These are phyloP conservation scores for Mycogona germanica DNA, from an alignment of 2,888 invertebrate genomes.

Conservation along the genomic window DNA sequence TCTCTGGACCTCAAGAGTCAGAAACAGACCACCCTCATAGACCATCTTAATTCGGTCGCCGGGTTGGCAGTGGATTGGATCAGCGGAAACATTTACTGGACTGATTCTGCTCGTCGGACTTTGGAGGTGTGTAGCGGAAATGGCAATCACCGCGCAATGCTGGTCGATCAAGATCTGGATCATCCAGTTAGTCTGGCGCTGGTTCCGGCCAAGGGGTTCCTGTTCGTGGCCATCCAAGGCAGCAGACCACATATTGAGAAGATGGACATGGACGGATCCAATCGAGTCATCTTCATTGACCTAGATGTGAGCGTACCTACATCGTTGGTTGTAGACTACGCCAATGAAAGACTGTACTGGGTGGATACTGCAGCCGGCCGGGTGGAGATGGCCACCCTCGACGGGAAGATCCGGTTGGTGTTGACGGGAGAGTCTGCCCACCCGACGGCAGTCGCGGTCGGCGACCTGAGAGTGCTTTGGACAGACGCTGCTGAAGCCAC, in stretches of 20 bases:
- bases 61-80: slow-evolving; percentile 53
- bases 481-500: slow-evolving; percentile 17
- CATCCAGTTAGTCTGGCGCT: slow-evolving; percentile 55
- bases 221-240: slow-evolving; percentile 43
- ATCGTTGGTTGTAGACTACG: slow-evolving; percentile 19
- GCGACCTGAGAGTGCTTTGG: slow-evolving; percentile 22
- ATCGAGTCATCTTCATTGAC: slow-evolving; percentile 28
- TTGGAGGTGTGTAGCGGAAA: slow-evolving; percentile 53
- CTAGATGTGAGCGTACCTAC: slow-evolving; percentile 15
- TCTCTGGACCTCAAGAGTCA: slow-evolving; percentile 31
- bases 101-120: slow-evolving; percentile 48
- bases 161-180: slow-evolving; percentile 42
- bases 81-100: slow-evolving; percentile 59
- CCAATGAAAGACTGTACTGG: slow-evolving; percentile 22
- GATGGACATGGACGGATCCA: slow-evolving; percentile 52
- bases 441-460: slow-evolving; percentile 21
- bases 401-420: slow-evolving; percentile 15
- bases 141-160: slow-evolving; percentile 44
- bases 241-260: slow-evolving; percentile 43
- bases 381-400: slow-evolving; percentile 18
- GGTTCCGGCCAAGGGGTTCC: slow-evolving; percentile 52
- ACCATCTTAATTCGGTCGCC: slow-evolving; percentile 38
- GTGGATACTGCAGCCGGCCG: slow-evolving; percentile 21
- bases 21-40: slow-evolving; percentile 27
- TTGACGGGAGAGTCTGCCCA: neutral